Evolutionary conservation across 2,888 invertebrate species (phyloP), one percentile per base, ranked within the genome.

Genomic region (Melinaea marsaeus): DNA sequence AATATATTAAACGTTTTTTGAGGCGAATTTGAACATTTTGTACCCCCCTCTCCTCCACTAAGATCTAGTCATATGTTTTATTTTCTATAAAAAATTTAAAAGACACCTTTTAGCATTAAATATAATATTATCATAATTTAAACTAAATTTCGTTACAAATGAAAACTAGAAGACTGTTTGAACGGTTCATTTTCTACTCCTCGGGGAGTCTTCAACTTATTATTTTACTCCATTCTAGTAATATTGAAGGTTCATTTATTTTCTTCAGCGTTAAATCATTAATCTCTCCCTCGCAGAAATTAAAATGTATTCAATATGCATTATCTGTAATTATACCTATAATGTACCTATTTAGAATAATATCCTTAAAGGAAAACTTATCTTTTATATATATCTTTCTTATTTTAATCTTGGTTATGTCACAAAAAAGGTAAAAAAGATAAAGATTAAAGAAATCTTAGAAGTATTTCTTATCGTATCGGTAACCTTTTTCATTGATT

Each of bases 211-310:
- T 61, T 65, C 65, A 55, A 51, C 59, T 61, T 58, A 65, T 67
- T 65, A 67, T 67, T 67, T 61, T 58, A 55, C 47, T 60, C 63
- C 63, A 63, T 65, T 65, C 65, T 63, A 56, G 59, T 61, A 63
- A 57, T 37, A 60, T 57, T 63, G 63, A 61, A 61, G 69, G 57
- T 62, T 63, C 68, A 59, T 67, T 64, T 60, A 55, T 66, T 56
- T 63, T 45, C 63, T 63, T 58, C 63, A 58, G 60, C 60, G 57
- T 55, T 7, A 47, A 59, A 60, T 48, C 65, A 69, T 69, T 63
- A 69, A 69, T 69, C 67, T 65, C 62, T 63, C 55, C 62, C 58
- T 65, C 61, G 45, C 61, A 63, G 58, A 61, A 63, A 32, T 61
- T 61, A 56, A 64, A 60, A 58, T 37, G n/a, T 61, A 61, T 42